These are phyloP conservation scores for Pelodiscus sinensis DNA, from an alignment of 2,113 vertebrate genomes.

Conservation along the genomic window DNA sequence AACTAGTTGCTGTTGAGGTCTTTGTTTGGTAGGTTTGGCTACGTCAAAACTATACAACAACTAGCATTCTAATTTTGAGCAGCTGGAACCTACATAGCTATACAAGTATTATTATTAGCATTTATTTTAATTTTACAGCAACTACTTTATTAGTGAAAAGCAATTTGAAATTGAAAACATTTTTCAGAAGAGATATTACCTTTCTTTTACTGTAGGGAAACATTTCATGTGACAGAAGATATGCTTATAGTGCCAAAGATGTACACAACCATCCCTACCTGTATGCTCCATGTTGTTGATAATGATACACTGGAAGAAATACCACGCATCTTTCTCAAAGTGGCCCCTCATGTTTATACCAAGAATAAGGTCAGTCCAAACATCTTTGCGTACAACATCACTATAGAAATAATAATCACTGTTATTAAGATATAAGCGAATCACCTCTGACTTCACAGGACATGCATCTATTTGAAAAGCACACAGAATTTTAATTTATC, in stretches of 20 bases:
- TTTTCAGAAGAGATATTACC: background rate
- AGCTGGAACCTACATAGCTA: background rate
- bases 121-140: background rate
- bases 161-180: background rate
- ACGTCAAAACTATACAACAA: background rate
- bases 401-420: background rate
- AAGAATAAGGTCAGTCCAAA: constrained; percentile 86
- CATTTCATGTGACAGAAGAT: constrained; percentile 85
- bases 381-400: background rate
- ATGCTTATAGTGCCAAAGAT: constrained; percentile 86
- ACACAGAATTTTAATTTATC: background rate
- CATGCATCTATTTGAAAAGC: background rate
- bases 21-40: background rate
- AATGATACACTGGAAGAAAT: constrained; percentile 91
- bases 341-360: constrained; percentile 79
- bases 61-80: background rate
- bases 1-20: background rate
- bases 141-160: background rate
- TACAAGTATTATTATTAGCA: background rate
- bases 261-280: constrained; percentile 78
- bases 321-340: constrained; percentile 81
- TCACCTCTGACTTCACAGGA: background rate
- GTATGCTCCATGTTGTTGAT: constrained; percentile 86
- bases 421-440: background rate
- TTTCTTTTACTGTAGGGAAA: constrained; percentile 83